Evolutionary conservation across 2,797 vertebrate species (phyloP), one percentile per base, ranked within the genome.

Genomic region (Lepus oiostolus): DNA sequence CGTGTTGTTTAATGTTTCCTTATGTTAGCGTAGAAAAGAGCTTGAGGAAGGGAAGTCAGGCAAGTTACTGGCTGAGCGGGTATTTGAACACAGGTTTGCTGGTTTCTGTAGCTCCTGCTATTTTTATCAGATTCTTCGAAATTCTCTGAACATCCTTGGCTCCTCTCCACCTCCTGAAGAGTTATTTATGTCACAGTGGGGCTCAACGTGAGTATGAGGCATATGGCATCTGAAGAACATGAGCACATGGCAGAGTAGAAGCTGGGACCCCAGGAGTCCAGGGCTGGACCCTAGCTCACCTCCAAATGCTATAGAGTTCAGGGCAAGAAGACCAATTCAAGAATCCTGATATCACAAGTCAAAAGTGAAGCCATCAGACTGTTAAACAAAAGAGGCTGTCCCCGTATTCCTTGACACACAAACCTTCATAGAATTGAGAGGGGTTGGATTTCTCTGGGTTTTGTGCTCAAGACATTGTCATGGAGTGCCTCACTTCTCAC

Each of bases 121-220:
- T 86, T 94, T 96, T 68, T 76, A 79, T 63, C 85, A 86, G 28
- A 58, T 24, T 68, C 63, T 54, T 88, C 47, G 77, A 88, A 50
- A 47, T 82, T 80, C 58, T 77, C 88, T 67, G 62, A 65, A 68
- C 5, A 30, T 47, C 47, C 5, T 67, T 85, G 7, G 16, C 47
- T 77, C 91, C 87, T 80, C 74, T 81, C 74, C 71, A 32, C 35
- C 80, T 93, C 75, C 38, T 47, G 21, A 83, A 65, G 52, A 11
- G 13, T 68, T 90, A 60, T 92, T 90, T 84, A 70, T 76, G 71
- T 85, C 88, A 38, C 17, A 65, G 4, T 54, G 54, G 71, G 42
- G 70, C 63, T 58, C 85, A 67, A 19, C 32, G 80, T 50, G 12
- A 58, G 7, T 58, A 12, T 30, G 32, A 93, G 81, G 68, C 70